phyloP scores from a whole-genome alignment of 2,888 invertebrate species.

The Bellardia pandia region DNA sequence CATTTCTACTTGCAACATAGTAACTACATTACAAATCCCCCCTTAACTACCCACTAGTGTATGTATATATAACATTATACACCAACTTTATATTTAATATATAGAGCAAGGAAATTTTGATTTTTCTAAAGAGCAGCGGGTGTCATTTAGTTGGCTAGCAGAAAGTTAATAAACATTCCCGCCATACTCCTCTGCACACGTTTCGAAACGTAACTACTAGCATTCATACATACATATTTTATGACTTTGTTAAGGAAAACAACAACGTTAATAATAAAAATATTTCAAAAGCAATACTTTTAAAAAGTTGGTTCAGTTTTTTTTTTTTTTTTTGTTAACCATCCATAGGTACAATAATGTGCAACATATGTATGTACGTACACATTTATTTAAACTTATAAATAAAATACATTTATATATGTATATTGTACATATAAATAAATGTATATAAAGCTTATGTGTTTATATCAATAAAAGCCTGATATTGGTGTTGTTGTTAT shows the following conservation, averaged over 20 bases:
- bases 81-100: no score
- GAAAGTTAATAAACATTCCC: neutral
- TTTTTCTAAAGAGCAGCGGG: neutral
- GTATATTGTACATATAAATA: neutral
- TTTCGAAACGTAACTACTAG: neutral
- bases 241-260: conserved; percentile 34
- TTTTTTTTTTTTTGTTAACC: conserved; percentile 18
- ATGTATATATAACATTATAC: no score
- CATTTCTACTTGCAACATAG: no score
- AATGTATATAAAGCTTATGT: conserved; percentile 11
- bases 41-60: no score
- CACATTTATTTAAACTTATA: neutral
- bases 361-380: neutral
- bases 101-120: neutral
- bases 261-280: neutral
- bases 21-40: no score
- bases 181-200: neutral
- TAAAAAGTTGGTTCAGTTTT: conserved; percentile 53
- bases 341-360: neutral
- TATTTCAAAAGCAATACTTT: conserved; percentile 49
- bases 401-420: neutral
- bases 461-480: conserved; percentile 19
- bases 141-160: neutral
- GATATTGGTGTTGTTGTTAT: conserved; percentile 35
- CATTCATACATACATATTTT: conserved; percentile 51